Conservation (phyloP, 2,113 vertebrate genomes). For the Microtus pennsylvanicus region DNA sequence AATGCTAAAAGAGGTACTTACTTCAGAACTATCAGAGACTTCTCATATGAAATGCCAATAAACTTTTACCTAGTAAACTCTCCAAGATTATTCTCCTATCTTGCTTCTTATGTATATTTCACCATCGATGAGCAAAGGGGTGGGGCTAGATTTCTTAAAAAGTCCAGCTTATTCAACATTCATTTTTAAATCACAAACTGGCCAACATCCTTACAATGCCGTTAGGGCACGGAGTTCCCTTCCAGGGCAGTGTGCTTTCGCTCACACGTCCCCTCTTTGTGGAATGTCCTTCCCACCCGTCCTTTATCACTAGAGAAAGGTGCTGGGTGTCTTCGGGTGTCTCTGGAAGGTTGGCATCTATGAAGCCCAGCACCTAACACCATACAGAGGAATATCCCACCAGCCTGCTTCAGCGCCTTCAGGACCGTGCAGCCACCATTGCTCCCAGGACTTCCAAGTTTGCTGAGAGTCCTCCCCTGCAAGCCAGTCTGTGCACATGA, state of each 20-base stretch:
- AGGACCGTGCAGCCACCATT: neutral
- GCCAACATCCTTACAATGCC: neutral
- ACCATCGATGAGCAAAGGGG: neutral
- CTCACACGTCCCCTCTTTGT: neutral
- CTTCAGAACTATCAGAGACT: neutral
- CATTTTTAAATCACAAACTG: neutral
- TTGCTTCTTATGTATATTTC: constrained; percentile 6
- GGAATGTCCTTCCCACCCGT: neutral
- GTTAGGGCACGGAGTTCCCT: neutral
- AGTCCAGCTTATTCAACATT: neutral
- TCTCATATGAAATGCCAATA: constrained; percentile 5
- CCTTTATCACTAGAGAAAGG: neutral
- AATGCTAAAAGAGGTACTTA: neutral
- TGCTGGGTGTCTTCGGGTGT: neutral
- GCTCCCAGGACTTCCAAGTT: neutral
- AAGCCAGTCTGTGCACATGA: neutral
- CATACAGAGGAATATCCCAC: neutral
- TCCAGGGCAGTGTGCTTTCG: neutral
- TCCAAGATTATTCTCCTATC: neutral
- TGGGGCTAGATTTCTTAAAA: neutral
- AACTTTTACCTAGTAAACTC: constrained; percentile 22
- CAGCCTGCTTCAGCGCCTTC: neutral
- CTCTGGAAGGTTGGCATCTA: neutral
- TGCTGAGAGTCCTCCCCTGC: neutral
- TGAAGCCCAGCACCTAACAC: neutral